These are phyloP conservation scores for Myotis yumanensis DNA, from an alignment of 2,113 vertebrate species.

Conservation along the genomic window DNA sequence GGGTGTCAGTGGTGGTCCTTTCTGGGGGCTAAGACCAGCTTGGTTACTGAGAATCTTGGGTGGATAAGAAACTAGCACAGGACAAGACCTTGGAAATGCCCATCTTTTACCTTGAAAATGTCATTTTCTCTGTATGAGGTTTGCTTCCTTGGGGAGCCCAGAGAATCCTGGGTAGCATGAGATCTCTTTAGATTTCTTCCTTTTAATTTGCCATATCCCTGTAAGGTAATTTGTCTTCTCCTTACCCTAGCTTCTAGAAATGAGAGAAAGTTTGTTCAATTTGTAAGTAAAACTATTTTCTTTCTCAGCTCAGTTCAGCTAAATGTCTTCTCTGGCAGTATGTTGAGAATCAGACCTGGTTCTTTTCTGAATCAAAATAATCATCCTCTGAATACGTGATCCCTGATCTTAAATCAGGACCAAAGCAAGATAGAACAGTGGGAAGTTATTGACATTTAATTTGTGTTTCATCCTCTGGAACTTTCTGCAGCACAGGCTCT, in stretches of 20 bases:
- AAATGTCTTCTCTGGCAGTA: slow-evolving; percentile 3
- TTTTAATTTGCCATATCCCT: slow-evolving; percentile 37
- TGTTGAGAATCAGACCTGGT: background rate
- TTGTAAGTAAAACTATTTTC: slow-evolving; percentile 74
- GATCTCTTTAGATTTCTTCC: background rate
- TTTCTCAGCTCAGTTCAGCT: slow-evolving; percentile 9
- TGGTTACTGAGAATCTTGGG: background rate
- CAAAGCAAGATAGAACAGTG: slow-evolving; percentile 57
- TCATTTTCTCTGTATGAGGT: background rate
- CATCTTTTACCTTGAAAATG: background rate
- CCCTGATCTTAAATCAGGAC: slow-evolving; percentile 38
- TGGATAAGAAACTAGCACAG: background rate
- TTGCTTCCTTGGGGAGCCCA: background rate
- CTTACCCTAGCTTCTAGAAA: slow-evolving; percentile 53
- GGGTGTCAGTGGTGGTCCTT: background rate
- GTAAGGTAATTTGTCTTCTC: background rate
- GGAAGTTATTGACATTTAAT: slow-evolving; percentile 64
- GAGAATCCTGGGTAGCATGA: background rate
- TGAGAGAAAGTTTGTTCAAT: slow-evolving; percentile 65
- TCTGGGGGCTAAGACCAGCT: background rate
- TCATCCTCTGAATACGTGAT: slow-evolving; percentile 52
- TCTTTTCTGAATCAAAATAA: background rate
- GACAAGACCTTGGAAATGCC: background rate
- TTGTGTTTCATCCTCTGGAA: slow-evolving; percentile 54
- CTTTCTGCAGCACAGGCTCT: background rate